These are phyloP conservation scores for Zosterops pallidus DNA, from an alignment of 2,113 vertebrate species.

Conservation along the genomic window DNA sequence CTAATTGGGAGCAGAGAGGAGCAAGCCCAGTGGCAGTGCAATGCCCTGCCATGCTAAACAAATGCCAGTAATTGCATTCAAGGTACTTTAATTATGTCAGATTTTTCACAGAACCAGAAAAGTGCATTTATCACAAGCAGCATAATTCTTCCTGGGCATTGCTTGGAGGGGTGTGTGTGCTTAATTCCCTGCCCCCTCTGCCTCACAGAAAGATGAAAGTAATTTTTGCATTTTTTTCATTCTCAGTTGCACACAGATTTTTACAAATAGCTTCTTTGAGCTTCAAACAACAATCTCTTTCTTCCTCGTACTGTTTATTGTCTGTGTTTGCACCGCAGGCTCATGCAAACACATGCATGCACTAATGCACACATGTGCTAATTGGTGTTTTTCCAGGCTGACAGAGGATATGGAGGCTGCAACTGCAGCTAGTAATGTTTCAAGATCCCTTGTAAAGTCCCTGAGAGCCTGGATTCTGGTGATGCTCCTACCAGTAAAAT, in stretches of 20 bases:
- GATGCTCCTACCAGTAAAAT: slow-evolving; percentile 69
- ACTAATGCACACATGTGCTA: background rate
- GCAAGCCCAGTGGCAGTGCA: slow-evolving; percentile 64
- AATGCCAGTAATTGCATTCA: slow-evolving; percentile 68
- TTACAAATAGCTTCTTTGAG: slow-evolving; percentile 36
- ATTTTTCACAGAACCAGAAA: slow-evolving; percentile 74
- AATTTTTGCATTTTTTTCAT: slow-evolving; percentile 17
- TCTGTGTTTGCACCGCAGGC: background rate
- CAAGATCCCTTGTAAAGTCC: slow-evolving; percentile 49
- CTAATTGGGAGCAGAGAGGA: slow-evolving; percentile 81
- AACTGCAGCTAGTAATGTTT: slow-evolving; percentile 22
- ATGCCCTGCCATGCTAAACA: slow-evolving; percentile 71
- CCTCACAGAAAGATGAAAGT: slow-evolving; percentile 35
- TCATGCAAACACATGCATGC: slow-evolving; percentile 24
- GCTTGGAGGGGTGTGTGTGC: background rate
- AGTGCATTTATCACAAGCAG: slow-evolving; percentile 58
- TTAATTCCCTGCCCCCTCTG: slow-evolving; percentile 25
- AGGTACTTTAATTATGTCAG: slow-evolving; percentile 76
- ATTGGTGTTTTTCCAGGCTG: slow-evolving; percentile 29
- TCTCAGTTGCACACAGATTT: slow-evolving; percentile 24
- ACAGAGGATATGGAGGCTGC: background rate
- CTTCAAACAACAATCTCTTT: background rate
- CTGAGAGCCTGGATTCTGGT: slow-evolving; percentile 51
- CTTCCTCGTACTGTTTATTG: background rate
- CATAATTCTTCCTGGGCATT: slow-evolving; percentile 40